Base-by-base conservation (phyloP, 2,888 invertebrate genomes). In the Strigamia maritima region DNA sequence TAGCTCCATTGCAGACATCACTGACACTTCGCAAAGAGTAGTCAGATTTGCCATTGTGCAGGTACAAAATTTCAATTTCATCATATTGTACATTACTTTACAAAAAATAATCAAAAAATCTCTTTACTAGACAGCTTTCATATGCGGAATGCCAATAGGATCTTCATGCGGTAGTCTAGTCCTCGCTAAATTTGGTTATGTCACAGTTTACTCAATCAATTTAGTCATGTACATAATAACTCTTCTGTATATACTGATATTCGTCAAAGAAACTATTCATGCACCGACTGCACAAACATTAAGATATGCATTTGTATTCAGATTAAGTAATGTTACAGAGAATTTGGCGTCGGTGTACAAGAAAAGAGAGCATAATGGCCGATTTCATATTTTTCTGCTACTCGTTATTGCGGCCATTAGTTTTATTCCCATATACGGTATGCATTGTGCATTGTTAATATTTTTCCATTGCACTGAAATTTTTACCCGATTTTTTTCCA, bases 161-260 rank as follows among this genome's bases (percentile, higher is more conserved):
- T 90, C 93, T 8, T 92, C 92, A 28, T 84, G 92, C 80, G 93
- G 94, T 84, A 96, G 95, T 0, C 90, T 94, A 78, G 87, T 95
- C 81, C 91, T 92, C 83, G 83, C 85, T 44, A 35, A 82, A 16
- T 84, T 85, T 3, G 35, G 78, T 2, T 80, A 81, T 49, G 83
- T 84, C 81, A 82, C 84, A 78, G 85, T 86, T 0, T 87, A 87
- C 81, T 81, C 83, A n/a, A 82, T 85, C 75, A 83, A 85, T 80
- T 80, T 84, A 76, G 80, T 82, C 3, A 80, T 85, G 31, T 84
- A 85, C 79, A 40, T 83, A 2, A n/a, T 85, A 0, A 84, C 84
- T 14, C 82, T 86, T 79, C 19, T 86, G 1, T 87, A 87, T 80
- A 83, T 85, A 8, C 78, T 86, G 2, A 74, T 83, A 24, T 80